These are phyloP conservation scores for Microdon myrmicae DNA, from an alignment of 2,888 invertebrate genomes.

Conservation along the genomic window DNA sequence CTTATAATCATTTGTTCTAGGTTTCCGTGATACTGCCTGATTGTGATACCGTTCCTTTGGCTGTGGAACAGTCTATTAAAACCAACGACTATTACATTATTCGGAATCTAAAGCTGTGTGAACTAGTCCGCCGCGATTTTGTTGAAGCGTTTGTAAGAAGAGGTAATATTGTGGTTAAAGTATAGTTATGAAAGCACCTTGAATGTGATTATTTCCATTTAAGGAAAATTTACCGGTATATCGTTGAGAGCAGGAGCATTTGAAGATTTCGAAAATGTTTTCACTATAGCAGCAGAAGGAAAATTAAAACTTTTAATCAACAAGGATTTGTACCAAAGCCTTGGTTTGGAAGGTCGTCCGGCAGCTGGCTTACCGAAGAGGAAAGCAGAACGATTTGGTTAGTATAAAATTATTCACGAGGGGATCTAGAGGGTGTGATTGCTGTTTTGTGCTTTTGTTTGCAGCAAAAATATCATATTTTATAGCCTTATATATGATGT, in stretches of 20 bases:
- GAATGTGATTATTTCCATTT: conserved; percentile 34
- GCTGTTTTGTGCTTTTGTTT: too few relatives aligned
- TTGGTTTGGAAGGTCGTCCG: conserved; percentile 69
- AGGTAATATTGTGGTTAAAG: conserved; percentile 62
- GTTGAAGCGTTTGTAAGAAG: conserved; percentile 70
- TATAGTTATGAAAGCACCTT: background rate
- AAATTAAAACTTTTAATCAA: conserved; percentile 68
- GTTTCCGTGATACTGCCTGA: conserved; percentile 70
- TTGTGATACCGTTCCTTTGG: conserved; percentile 57
- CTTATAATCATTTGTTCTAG: conserved; percentile 59
- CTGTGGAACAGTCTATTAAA: conserved; percentile 59
- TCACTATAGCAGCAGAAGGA: conserved; percentile 69
- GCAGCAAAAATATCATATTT: too few relatives aligned
- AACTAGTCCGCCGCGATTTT: conserved; percentile 68
- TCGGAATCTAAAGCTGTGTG: conserved; percentile 64
- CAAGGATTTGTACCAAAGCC: conserved; percentile 68
- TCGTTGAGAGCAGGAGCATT: conserved; percentile 65
- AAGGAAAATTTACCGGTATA: conserved; percentile 67
- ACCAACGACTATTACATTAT: conserved; percentile 71
- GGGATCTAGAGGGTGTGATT: too few relatives aligned
- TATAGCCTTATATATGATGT: too few relatives aligned
- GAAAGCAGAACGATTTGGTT: conserved; percentile 68
- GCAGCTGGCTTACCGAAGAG: conserved; percentile 64
- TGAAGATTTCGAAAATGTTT: conserved; percentile 67
- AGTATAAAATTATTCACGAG: too few relatives aligned